Evolutionary conservation across 2,113 vertebrate genomes (phyloP).

Genomic region (Hymenochirus boettgeri): DNA sequence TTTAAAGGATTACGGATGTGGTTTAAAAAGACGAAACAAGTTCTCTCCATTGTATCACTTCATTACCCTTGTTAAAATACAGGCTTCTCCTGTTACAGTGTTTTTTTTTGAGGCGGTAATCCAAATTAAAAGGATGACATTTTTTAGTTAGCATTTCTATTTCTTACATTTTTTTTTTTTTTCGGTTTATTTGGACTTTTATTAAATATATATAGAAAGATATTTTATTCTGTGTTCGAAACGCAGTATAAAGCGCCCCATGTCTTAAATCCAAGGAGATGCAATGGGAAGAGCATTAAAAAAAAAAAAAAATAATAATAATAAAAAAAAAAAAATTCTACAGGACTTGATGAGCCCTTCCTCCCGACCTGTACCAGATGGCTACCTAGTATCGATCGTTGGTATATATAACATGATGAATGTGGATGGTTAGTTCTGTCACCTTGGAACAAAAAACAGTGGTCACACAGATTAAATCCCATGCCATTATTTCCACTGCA

Average conservation of each 20-base stretch:
- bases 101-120: too few relatives aligned
- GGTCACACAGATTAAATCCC: conserved; percentile 35
- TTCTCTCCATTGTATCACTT: too few relatives aligned
- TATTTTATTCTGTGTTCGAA: conserved; percentile 27
- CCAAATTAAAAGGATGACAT: too few relatives aligned
- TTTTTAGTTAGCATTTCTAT: too few relatives aligned
- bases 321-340: conserved; percentile 9
- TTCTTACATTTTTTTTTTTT: too few relatives aligned
- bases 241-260: conserved; percentile 1
- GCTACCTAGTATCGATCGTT: conserved; percentile 24
- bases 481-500: conserved; percentile 39
- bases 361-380: conserved; percentile 39
- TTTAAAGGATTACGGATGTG: too few relatives aligned
- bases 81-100: too few relatives aligned
- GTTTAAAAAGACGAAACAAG: not conserved
- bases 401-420: conserved; percentile 42
- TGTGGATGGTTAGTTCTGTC: conserved; percentile 37
- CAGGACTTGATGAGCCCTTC: conserved; percentile 29
- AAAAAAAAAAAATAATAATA: too few relatives aligned
- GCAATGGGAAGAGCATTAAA: conserved; percentile 27
- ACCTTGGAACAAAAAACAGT: conserved; percentile 36
- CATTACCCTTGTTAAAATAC: too few relatives aligned
- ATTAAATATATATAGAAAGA: not conserved
- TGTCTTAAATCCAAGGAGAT: conserved; percentile 34
- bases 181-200: not conserved